Evolutionary conservation across 2,888 invertebrate species (phyloP).

Genomic region (Aspidiotus destructor): DNA sequence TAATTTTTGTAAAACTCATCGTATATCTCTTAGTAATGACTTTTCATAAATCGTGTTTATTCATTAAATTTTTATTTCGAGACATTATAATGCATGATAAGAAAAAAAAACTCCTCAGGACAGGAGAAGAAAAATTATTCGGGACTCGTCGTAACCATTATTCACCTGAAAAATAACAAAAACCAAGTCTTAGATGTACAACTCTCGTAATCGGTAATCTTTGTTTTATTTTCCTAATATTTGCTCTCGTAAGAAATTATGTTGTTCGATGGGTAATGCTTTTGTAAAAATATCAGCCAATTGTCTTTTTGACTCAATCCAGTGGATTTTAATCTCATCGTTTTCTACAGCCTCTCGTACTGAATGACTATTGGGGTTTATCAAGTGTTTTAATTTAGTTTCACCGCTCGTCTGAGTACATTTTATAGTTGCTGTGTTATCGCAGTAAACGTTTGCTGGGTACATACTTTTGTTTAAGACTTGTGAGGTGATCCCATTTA

Average conservation of each 20-base stretch:
- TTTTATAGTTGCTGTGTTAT: neutral
- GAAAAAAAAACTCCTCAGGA: too few relatives aligned
- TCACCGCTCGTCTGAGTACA: neutral
- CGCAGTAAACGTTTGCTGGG: neutral
- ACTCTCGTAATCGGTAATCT: too few relatives aligned
- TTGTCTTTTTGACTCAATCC: conserved; percentile 4
- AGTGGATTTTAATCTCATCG: neutral
- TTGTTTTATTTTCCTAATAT: neutral
- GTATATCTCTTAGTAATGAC: too few relatives aligned
- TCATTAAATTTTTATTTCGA: too few relatives aligned
- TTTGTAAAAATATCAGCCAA: conserved; percentile 9
- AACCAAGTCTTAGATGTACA: too few relatives aligned
- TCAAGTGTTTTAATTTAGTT: neutral
- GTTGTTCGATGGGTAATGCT: neutral
- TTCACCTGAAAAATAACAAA: too few relatives aligned
- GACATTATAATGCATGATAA: too few relatives aligned
- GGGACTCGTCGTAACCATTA: too few relatives aligned
- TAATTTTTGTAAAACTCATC: too few relatives aligned
- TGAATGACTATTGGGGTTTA: neutral
- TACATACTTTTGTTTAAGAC: neutral
- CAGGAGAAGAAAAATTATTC: too few relatives aligned
- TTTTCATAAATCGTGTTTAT: too few relatives aligned
- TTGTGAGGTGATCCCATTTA: neutral
- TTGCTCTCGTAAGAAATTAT: neutral
- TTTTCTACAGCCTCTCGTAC: neutral